A percentile compares a stretch with the other conserved stretches of the same genome.
Evolutionary conservation across 2,888 invertebrate genomes (phyloP).

Genomic region (Cantharis lateralis): DNA sequence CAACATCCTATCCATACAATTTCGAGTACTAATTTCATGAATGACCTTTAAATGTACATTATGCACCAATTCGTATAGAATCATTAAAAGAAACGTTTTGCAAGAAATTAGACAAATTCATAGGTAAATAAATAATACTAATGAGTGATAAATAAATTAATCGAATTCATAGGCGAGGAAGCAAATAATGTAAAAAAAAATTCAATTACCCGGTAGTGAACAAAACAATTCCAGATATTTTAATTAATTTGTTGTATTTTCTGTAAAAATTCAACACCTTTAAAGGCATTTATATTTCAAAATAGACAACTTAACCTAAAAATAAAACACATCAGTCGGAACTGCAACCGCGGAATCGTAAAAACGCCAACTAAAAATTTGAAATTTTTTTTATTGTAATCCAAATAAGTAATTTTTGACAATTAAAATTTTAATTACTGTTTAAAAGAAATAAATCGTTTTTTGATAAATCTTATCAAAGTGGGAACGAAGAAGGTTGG

Average conservation of each 20-base stretch:
- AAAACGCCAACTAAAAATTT: not conserved
- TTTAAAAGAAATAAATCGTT: not conserved
- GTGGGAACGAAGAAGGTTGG: not conserved
- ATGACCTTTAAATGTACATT: not conserved
- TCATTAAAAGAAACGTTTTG: not conserved
- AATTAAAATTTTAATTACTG: not conserved
- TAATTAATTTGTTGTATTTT: constrained; percentile 18
- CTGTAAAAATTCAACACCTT: constrained; percentile 21
- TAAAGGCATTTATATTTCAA: not conserved
- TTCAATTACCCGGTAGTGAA: constrained; percentile 15
- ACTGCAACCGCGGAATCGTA: not conserved
- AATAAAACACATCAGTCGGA: not conserved
- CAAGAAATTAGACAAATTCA: not conserved
- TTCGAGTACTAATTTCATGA: not conserved
- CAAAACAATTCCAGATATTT: constrained; percentile 14
- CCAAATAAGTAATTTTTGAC: not conserved
- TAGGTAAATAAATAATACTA: not conserved
- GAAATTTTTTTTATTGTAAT: not conserved
- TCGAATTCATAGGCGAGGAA: not conserved
- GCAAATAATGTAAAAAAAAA: not conserved
- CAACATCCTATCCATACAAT: not conserved
- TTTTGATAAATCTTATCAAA: not conserved
- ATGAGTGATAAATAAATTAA: not conserved
- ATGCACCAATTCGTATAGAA: not conserved
- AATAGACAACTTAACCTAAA: constrained; percentile 12